A percentile compares a stretch with the other conserved stretches of the same genome.
Conservation (phyloP, 2,797 vertebrate genomes). For the Periophthalmus magnuspinnatus region DNA sequence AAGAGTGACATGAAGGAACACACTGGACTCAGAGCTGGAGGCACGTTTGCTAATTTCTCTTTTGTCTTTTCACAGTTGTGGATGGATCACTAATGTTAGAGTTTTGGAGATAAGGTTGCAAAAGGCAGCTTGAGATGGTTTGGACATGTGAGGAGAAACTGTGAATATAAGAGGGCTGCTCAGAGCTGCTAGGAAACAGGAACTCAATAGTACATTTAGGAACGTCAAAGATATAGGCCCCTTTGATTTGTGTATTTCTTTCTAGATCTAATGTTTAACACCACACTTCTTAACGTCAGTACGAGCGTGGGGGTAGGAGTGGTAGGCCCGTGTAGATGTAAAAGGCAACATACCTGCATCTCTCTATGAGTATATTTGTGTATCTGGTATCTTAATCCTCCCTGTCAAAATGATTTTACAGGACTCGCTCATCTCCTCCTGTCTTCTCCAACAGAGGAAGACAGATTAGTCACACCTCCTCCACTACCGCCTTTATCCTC, state of each 20-base stretch:
- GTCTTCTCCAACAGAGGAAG: constrained; percentile 73
- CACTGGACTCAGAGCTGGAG: too few relatives aligned
- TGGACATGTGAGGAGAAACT: not conserved
- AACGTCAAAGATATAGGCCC: not conserved
- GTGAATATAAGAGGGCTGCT: not conserved
- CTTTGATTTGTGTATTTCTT: not conserved
- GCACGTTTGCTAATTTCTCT: too few relatives aligned
- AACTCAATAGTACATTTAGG: not conserved
- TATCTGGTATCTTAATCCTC: constrained; percentile 61
- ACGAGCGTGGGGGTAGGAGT: constrained; percentile 2
- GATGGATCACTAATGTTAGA: not conserved
- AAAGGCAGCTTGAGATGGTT: not conserved
- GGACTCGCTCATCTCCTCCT: constrained; percentile 71
- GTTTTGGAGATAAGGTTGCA: not conserved
- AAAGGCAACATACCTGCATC: constrained; percentile 33
- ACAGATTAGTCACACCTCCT: constrained; percentile 79
- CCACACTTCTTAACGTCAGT: not conserved
- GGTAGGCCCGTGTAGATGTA: constrained; percentile 32
- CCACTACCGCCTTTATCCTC: constrained; percentile 68
- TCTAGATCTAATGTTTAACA: not conserved
- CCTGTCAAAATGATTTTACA: constrained; percentile 77
- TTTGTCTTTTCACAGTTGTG: too few relatives aligned
- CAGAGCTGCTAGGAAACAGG: not conserved
- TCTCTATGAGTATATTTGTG: constrained; percentile 12
- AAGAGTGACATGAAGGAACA: too few relatives aligned